Percentiles rank a stretch among this genome's conserved stretches.
These are phyloP conservation scores for Onthophagus sagittarius DNA, from an alignment of 2,888 invertebrate genomes.

Conservation along the genomic window DNA sequence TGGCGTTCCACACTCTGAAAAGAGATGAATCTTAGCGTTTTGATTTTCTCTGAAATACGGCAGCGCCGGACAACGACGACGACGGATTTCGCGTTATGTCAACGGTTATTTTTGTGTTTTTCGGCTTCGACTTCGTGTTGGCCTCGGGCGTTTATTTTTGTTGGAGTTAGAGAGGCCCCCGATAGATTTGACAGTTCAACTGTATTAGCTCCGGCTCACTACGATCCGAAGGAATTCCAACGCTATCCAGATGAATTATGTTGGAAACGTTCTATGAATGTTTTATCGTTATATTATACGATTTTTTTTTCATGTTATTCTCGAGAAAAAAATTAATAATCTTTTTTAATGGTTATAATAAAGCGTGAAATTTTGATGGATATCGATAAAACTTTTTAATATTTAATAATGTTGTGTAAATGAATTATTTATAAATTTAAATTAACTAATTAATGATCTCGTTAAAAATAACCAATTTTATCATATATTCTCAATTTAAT, in stretches of 20 bases:
- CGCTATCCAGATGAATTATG: background rate
- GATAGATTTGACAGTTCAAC: background rate
- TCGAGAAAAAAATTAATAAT: background rate
- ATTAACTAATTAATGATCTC: too few relatives aligned
- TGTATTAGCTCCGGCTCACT: background rate
- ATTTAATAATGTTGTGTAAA: too few relatives aligned
- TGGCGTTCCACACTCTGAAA: background rate
- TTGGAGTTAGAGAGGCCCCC: background rate
- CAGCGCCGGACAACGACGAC: background rate
- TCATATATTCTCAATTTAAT: too few relatives aligned
- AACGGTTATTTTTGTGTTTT: constrained; percentile 28
- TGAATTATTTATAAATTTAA: too few relatives aligned
- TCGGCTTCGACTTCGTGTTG: constrained; percentile 12
- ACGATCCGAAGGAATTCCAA: background rate
- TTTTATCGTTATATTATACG: background rate
- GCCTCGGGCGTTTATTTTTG: constrained; percentile 7
- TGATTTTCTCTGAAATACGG: constrained; percentile 21
- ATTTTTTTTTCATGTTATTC: background rate
- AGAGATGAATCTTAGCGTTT: constrained; percentile 8
- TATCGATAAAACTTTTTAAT: too few relatives aligned
- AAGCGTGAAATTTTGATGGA: too few relatives aligned
- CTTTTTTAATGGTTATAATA: too few relatives aligned
- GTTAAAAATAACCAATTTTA: too few relatives aligned
- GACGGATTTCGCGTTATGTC: constrained; percentile 28
- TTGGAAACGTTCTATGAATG: background rate